phyloP scores from a whole-genome alignment of 2,113 vertebrate species.

The Pseudonaja textilis region DNA sequence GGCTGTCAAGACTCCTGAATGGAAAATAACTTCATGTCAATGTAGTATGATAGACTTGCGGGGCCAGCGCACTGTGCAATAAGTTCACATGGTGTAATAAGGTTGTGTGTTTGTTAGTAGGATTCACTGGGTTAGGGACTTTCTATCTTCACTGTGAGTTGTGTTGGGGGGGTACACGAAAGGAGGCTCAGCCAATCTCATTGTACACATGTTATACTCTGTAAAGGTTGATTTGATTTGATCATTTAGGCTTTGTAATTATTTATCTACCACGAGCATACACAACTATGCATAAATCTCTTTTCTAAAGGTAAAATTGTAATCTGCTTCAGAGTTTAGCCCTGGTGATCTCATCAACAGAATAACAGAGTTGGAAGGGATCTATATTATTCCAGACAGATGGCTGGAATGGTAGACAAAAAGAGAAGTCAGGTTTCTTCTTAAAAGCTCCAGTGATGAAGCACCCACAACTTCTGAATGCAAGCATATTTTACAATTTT shows the following conservation, averaged over 20 bases:
- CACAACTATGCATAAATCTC: background rate
- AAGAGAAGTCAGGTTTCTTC: background rate
- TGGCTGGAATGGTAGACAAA: background rate
- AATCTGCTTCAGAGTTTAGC: background rate
- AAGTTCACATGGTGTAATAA: too few species aligned
- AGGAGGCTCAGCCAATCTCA: too few species aligned
- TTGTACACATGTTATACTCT: too few species aligned
- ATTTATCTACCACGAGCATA: background rate
- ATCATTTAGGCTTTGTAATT: background rate
- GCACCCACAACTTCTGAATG: background rate
- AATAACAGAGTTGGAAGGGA: background rate
- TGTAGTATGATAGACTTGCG: too few species aligned
- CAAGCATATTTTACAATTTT: background rate
- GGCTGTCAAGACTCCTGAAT: too few species aligned
- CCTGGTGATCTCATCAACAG: background rate
- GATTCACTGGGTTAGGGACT: too few species aligned
- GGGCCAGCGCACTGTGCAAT: too few species aligned
- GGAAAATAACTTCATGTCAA: too few species aligned
- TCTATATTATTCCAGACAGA: background rate
- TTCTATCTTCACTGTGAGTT: too few species aligned
- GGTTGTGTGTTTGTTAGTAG: too few species aligned
- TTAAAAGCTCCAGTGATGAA: background rate
- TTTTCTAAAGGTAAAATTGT: background rate
- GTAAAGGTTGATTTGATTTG: too few species aligned
- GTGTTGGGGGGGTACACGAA: too few species aligned